These are phyloP conservation scores for Drosophila burlai DNA, from an alignment of 1,140 invertebrate genomes.

Conservation along the genomic window DNA sequence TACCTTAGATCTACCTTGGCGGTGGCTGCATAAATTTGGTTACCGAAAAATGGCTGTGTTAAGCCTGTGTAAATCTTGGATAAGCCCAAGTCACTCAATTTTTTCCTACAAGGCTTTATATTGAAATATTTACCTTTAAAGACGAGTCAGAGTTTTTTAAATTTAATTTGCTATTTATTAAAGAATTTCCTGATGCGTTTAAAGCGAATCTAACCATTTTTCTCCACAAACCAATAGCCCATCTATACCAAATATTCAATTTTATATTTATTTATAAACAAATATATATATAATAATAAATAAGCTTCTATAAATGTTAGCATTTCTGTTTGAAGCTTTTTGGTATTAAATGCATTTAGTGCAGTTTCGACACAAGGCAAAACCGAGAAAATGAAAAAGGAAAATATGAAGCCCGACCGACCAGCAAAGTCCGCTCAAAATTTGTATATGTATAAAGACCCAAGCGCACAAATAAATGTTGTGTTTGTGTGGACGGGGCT, in stretches of 20 bases:
- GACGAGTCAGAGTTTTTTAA: fast-evolving
- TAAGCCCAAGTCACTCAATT: background rate
- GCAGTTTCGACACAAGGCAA: conserved; percentile 58
- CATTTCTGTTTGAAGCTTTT: conserved; percentile 24
- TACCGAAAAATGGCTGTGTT: conserved; percentile 1
- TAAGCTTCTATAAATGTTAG: conserved; percentile 1
- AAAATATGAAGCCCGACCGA: conserved; percentile 23
- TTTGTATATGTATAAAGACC: conserved; percentile 39
- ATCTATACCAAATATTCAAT: background rate
- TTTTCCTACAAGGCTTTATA: background rate
- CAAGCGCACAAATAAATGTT: conserved; percentile 34
- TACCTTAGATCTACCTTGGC: background rate
- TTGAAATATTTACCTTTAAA: background rate
- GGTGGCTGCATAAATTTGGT: conserved; percentile 10
- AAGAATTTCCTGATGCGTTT: background rate
- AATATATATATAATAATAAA: conserved; percentile 5
- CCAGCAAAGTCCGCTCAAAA: conserved; percentile 51
- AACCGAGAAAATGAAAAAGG: conserved; percentile 7
- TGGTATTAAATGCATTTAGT: conserved; percentile 47
- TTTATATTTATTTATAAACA: conserved; percentile 3
- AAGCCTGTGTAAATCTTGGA: conserved; percentile 4
- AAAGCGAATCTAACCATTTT: no score
- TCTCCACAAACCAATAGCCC: background rate
- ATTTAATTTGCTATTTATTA: background rate
- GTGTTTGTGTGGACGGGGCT: conserved; percentile 31